These are phyloP conservation scores for Hymenopus coronatus DNA, from an alignment of 2,888 invertebrate genomes.

Conservation along the genomic window DNA sequence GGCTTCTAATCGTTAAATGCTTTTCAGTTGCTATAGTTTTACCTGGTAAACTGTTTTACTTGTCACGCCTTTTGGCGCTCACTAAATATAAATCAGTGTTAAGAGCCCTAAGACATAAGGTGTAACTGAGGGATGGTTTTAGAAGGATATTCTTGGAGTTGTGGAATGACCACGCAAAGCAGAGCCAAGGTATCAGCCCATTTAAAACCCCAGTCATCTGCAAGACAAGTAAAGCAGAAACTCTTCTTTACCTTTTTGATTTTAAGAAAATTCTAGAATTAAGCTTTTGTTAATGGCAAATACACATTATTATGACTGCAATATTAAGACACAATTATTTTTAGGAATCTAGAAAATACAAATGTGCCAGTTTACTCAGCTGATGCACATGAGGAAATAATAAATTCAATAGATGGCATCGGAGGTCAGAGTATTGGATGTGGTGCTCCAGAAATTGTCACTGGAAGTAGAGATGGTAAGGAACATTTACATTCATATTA, in stretches of 20 bases:
- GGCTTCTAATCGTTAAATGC: conserved; percentile 35
- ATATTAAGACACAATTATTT: neutral
- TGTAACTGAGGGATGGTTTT: neutral
- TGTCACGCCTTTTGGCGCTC: neutral
- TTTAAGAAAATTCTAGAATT: no score
- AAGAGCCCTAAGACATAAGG: no score
- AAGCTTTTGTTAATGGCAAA: no score
- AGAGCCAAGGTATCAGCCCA: no score
- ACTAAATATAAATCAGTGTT: neutral
- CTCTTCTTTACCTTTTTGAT: no score
- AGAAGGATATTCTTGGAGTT: no score
- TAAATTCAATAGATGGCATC: conserved; percentile 88
- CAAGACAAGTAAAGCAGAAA: no score
- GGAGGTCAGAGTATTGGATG: conserved; percentile 75
- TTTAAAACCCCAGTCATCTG: no score
- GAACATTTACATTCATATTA: neutral
- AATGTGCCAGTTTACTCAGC: conserved; percentile 73
- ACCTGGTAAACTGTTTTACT: no score
- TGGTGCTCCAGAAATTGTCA: conserved; percentile 93
- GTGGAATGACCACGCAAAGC: no score
- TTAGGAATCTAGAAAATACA: conserved; percentile 76
- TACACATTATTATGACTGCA: no score
- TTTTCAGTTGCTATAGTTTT: conserved; percentile 16
- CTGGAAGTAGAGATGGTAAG: conserved; percentile 87
- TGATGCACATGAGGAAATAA: conserved; percentile 77